Evolutionary conservation across 2,113 vertebrate species (phyloP).

Genomic region (Anguilla rostrata): DNA sequence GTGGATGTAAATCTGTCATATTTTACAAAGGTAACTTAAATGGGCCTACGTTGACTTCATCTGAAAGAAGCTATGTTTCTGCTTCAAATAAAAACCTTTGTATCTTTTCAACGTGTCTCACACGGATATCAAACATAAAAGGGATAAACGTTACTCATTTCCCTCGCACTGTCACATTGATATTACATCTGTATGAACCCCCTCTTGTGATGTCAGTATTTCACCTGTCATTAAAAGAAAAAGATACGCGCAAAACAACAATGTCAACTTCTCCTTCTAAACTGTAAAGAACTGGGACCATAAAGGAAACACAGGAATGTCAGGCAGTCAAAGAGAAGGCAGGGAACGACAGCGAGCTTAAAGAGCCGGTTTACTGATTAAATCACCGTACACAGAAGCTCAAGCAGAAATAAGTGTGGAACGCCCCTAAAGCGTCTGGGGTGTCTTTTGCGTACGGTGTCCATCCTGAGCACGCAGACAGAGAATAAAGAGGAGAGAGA

Average conservation of each 20-base stretch:
- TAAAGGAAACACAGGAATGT: background rate
- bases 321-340: background rate
- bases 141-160: background rate
- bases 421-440: too few relatives aligned
- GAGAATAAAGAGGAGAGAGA: background rate
- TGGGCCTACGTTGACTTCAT: background rate
- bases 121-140: background rate
- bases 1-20: background rate
- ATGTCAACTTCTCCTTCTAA: background rate
- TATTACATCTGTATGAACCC: background rate
- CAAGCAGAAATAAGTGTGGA: too few relatives aligned
- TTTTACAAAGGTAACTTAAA: background rate
- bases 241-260: background rate
- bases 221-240: background rate
- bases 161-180: background rate
- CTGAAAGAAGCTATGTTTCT: background rate
- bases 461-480: background rate
- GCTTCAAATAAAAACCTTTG: background rate
- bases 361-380: background rate
- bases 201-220: background rate
- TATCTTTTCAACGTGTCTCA: background rate
- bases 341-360: background rate
- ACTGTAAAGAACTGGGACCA: background rate
- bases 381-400: background rate
- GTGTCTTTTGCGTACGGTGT: background rate